Conservation (phyloP, 2,113 vertebrate genomes). For the Ardeotis arabs region DNA sequence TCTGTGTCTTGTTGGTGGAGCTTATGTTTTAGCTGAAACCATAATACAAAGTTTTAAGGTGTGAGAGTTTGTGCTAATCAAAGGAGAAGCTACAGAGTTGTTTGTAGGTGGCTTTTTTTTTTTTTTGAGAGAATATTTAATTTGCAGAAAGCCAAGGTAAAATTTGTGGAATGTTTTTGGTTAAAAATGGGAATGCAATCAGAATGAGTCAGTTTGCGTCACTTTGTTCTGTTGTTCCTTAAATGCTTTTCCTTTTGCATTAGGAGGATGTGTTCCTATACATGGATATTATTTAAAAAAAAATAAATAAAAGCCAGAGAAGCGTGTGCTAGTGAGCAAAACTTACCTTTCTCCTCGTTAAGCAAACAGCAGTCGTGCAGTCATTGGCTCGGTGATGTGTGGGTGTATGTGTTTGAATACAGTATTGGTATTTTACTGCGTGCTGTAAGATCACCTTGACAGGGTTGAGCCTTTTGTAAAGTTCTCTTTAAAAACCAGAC, state of each 20-base stretch:
- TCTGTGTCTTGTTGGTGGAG: background rate
- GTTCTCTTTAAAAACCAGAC: background rate
- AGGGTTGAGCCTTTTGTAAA: background rate
- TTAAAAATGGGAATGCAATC: background rate
- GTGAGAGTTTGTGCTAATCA: background rate
- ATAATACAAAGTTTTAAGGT: background rate
- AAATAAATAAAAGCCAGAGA: background rate
- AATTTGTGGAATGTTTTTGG: background rate
- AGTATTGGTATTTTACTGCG: background rate
- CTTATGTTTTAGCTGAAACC: background rate
- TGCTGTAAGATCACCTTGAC: background rate
- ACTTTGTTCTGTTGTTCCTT: background rate
- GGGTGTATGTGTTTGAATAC: background rate
- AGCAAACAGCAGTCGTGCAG: background rate
- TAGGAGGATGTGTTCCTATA: background rate
- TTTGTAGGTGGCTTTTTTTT: background rate
- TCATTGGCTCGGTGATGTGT: background rate
- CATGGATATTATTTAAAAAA: background rate
- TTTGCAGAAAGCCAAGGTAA: background rate
- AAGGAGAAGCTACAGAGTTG: background rate
- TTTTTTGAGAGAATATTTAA: background rate
- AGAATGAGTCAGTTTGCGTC: background rate
- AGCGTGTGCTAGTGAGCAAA: background rate
- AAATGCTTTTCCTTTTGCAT: background rate
- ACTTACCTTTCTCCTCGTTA: background rate